phyloP scores from a whole-genome alignment of 2,888 invertebrate genomes.

The Gari tellinella region DNA sequence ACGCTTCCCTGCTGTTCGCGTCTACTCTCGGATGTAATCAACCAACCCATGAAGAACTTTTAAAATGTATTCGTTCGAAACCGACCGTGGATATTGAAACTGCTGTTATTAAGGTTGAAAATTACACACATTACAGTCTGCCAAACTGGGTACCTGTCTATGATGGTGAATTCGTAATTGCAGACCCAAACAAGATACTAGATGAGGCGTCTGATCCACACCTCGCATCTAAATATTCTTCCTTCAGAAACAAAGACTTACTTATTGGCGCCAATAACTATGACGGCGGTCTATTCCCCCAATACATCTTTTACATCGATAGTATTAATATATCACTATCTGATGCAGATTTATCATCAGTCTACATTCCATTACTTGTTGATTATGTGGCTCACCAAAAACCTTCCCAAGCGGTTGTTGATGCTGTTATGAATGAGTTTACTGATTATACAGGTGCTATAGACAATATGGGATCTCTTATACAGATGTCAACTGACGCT shows the following conservation, averaged over 20 bases:
- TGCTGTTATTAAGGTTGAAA: not conserved
- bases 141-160: constrained; percentile 30
- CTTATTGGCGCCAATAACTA: constrained; percentile 29
- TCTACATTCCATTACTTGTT: too few species aligned
- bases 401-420: constrained; percentile 5
- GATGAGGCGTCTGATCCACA: not conserved
- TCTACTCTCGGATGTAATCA: constrained; percentile 3
- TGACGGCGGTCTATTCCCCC: constrained; percentile 9
- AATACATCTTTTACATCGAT: too few species aligned
- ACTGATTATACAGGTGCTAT: constrained; percentile 14
- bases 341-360: too few species aligned
- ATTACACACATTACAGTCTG: too few species aligned
- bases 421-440: constrained; percentile 8
- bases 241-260: constrained; percentile 15
- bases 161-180: constrained; percentile 28
- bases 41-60: not conserved
- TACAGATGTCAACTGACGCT: not conserved
- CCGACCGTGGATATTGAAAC: not conserved
- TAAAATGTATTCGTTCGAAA: constrained; percentile 8
- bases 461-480: too few species aligned
- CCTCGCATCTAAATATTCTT: constrained; percentile 2
- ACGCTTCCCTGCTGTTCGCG: constrained; percentile 9
- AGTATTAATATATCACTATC: too few species aligned
- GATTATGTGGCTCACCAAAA: not conserved
- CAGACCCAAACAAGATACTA: constrained; percentile 17